Percentiles rank a stretch among this genome's conserved stretches.
Conservation (phyloP, 2,888 invertebrate species). For the Hydrotaea diabolus region DNA sequence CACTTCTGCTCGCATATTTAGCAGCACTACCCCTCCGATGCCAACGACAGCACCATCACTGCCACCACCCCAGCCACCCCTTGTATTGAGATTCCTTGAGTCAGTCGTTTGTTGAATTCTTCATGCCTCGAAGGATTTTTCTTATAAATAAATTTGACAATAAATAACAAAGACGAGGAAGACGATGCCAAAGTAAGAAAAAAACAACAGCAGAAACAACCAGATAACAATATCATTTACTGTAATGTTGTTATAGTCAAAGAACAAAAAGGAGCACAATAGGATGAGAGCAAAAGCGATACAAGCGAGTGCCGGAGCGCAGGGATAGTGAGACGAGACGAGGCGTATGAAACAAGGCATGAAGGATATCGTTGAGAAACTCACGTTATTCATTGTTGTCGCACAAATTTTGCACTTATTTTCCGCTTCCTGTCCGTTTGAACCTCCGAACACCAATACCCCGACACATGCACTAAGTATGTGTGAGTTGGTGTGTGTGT, state of each 20-base stretch:
- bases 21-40: neutral
- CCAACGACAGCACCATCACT: neutral
- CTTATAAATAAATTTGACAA: constrained; percentile 22
- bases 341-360: constrained; percentile 27
- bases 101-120: neutral
- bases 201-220: neutral
- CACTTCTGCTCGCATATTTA: neutral
- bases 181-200: neutral
- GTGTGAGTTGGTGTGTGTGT: too few species aligned
- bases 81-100: neutral
- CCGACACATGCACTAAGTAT: neutral
- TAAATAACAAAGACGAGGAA: neutral
- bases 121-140: neutral
- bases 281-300: neutral
- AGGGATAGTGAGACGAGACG: constrained; percentile 4
- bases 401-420: constrained; percentile 64
- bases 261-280: neutral
- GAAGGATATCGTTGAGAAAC: constrained; percentile 49
- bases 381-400: constrained; percentile 55
- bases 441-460: neutral
- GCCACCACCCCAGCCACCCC: too few species aligned
- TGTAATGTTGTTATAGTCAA: constrained; percentile 1
- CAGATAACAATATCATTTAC: constrained; percentile 20
- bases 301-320: neutral
- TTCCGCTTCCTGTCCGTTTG: constrained; percentile 66